Conservation (phyloP, 2,113 vertebrate genomes). For the Phylloscopus whistleri region DNA sequence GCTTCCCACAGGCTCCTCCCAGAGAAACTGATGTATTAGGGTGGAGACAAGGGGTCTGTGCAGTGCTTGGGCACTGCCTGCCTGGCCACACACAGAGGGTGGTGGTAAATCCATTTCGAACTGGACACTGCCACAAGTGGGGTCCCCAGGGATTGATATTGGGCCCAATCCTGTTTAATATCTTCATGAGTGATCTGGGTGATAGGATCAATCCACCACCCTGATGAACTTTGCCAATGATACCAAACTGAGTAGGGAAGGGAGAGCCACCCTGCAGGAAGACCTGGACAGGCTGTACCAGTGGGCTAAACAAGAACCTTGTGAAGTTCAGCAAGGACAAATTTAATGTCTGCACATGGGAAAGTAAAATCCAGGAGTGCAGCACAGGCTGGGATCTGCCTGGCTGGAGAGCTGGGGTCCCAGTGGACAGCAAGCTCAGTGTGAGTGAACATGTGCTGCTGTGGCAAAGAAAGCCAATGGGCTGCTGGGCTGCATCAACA, state of each 20-base stretch:
- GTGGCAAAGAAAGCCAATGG: not conserved
- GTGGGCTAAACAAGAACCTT: not conserved
- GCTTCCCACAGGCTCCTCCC: not conserved
- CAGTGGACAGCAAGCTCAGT: not conserved
- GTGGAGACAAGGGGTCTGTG: not conserved
- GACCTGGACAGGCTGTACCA: not conserved
- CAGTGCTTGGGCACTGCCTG: not conserved
- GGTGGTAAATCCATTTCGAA: not conserved
- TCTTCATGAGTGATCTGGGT: not conserved
- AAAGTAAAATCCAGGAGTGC: not conserved
- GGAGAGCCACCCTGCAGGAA: not conserved
- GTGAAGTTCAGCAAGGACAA: not conserved
- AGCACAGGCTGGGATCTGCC: not conserved
- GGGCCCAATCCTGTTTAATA: rapidly evolving
- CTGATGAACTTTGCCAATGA: not conserved
- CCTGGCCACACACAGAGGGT: not conserved
- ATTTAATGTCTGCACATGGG: not conserved
- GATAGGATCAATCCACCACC: not conserved
- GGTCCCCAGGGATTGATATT: not conserved
- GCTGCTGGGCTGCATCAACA: not conserved
- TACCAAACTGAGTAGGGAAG: not conserved
- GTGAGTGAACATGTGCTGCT: not conserved
- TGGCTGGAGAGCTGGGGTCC: not conserved
- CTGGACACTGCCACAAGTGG: not conserved
- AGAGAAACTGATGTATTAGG: not conserved